phyloP scores from a whole-genome alignment of 1,140 invertebrate genomes.

The Bombus huntii region DNA sequence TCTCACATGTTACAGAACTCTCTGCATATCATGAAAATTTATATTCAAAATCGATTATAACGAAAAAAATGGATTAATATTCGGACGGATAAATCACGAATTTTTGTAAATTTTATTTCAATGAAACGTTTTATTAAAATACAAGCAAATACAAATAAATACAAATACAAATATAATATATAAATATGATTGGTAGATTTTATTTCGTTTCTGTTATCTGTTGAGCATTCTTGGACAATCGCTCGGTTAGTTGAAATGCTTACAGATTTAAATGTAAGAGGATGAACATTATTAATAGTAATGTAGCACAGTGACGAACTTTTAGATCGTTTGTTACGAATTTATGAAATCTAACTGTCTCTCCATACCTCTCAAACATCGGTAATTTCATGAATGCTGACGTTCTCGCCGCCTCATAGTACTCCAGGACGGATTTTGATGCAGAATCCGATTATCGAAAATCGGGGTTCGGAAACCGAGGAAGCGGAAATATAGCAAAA shows the following conservation, averaged over 20 bases:
- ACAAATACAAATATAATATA: neutral
- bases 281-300: neutral
- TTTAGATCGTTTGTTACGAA: neutral
- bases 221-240: no score
- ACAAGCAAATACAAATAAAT: no score
- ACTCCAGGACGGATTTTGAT: constrained; percentile 39
- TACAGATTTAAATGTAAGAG: neutral
- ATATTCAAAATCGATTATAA: no score
- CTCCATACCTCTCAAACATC: neutral
- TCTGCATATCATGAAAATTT: no score
- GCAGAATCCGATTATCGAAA: constrained; percentile 72
- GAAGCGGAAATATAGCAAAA: constrained; percentile 68
- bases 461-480: constrained; percentile 55
- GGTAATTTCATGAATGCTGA: constrained; percentile 44
- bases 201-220: no score
- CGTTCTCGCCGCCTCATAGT: constrained; percentile 25
- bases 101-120: no score
- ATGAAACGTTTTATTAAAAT: no score
- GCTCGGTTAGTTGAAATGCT: neutral
- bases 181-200: no score
- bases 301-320: no score
- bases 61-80: no score
- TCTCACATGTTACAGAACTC: no score
- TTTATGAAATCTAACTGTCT: constrained; percentile 28
- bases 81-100: no score